Base-by-base conservation (phyloP, 2,888 invertebrate genomes). In the Mystacides longicornis region DNA sequence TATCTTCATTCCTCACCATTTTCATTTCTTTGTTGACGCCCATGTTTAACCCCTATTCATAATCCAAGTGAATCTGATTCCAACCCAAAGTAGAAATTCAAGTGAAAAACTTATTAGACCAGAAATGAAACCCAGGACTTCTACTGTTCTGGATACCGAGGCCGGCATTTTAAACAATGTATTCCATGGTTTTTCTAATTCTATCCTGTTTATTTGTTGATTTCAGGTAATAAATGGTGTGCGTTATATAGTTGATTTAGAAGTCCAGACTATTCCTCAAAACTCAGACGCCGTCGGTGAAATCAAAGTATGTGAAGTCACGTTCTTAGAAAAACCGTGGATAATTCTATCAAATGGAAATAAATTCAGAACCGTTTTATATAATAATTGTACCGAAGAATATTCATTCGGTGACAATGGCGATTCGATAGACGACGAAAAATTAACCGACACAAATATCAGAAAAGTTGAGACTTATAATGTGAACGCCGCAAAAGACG, bases 321-420 rank as follows among this genome's bases (percentile, higher is more conserved):
- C 80, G 19, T 78, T 83, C 63, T 68, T 83, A 54, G 83, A 86
- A 66, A 81, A 83, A 64, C 82, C 83, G 1, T 86, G 86, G 85
- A 66, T 81, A 22, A 74, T 73, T 64, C 71, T 77, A 52, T 66
- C 75, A 14, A 74, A 76, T 67, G 81, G 81, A 27, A 77, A 77
- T 49, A 82, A 80, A 66, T 77, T 78, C 47, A 80, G 83, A 64
- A 75, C 81, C 14, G 74, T 87, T 55, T 67, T 81, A 49, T 71
- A 77, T 21, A 85, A 86, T 63, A 87, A 87, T 64, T 86, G 86
- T 65, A 85, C 84, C 1, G 68, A 71, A 49, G 71, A 77, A 50
- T 81, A 80, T 75, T 68, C 69, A 58, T 81, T 72, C 64, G 71
- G 71, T 27, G 72, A 72, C 55, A 66, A 71, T 57, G 73, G 73